Percentiles rank a stretch among this genome's conserved stretches.
Conservation (phyloP, 2,888 invertebrate genomes). For the Pandemis heparana region DNA sequence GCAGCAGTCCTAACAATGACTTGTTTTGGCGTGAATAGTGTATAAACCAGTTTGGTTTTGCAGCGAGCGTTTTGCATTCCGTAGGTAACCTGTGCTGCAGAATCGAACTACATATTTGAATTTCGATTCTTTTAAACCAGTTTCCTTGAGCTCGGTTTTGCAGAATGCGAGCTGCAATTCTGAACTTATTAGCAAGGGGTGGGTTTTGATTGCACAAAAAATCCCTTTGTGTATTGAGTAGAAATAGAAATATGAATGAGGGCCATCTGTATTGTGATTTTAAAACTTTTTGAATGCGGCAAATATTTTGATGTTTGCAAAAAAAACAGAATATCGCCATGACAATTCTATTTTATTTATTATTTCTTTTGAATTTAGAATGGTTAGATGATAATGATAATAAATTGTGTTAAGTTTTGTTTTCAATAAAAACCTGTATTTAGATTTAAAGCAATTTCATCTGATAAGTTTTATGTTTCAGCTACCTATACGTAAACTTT, state of each 20-base stretch:
- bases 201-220: slow-evolving; percentile 25
- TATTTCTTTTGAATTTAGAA: too few species aligned
- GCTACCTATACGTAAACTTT: too few species aligned
- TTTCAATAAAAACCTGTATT: too few species aligned
- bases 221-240: slow-evolving; percentile 10
- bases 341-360: too few species aligned
- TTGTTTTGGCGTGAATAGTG: slow-evolving; percentile 49
- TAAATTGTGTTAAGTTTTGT: background rate
- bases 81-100: slow-evolving; percentile 59
- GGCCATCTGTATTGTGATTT: background rate
- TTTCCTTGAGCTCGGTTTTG: slow-evolving; percentile 43
- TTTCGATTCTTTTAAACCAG: slow-evolving; percentile 56
- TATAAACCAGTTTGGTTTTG: slow-evolving; percentile 66
- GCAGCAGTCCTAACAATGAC: slow-evolving; percentile 44
- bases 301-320: background rate
- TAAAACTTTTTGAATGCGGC: background rate
- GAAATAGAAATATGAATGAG: background rate
- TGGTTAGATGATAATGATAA: too few species aligned
- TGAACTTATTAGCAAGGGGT: slow-evolving; percentile 29
- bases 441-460: too few species aligned
- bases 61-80: slow-evolving; percentile 76
- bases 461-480: too few species aligned
- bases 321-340: background rate
- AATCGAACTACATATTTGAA: slow-evolving; percentile 56
- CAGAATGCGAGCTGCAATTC: slow-evolving; percentile 33